Conservation (phyloP, 1,140 invertebrate species). For the Drosophila nigrodunni region DNA sequence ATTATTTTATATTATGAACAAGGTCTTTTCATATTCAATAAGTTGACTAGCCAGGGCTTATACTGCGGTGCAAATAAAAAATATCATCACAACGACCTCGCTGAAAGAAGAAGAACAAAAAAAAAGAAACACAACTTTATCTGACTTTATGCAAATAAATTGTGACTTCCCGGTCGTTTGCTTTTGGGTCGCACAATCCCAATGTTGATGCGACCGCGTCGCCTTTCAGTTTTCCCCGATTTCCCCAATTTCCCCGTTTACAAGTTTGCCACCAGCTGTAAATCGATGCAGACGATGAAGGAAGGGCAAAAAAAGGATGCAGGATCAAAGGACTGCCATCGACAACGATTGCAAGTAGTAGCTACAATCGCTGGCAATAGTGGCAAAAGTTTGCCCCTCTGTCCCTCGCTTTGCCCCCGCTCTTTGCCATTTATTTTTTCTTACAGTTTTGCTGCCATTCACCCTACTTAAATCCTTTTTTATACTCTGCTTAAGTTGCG, state of each 20-base stretch:
- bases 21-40: constrained; percentile 75
- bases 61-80: constrained; percentile 31
- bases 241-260: background rate
- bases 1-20: constrained; percentile 63
- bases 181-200: constrained; percentile 12
- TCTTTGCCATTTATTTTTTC: constrained; percentile 11
- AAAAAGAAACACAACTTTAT: constrained; percentile 14
- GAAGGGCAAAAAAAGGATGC: background rate
- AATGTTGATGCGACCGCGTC: constrained; percentile 54
- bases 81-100: constrained; percentile 24
- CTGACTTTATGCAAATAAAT: constrained; percentile 75
- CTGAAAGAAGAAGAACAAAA: no score
- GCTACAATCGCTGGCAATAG: constrained; percentile 17
- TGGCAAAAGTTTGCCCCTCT: constrained; percentile 17
- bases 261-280: constrained; percentile 14
- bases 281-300: constrained; percentile 21
- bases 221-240: constrained; percentile 24
- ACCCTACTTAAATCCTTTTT: constrained; percentile 30
- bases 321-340: constrained; percentile 9
- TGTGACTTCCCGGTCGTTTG: constrained; percentile 31
- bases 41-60: constrained; percentile 48
- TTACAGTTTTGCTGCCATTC: constrained; percentile 16
- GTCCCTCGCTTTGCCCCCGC: no score
- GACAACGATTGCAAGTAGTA: constrained; percentile 14
- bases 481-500: constrained; percentile 12